Evolutionary conservation across 2,797 vertebrate genomes (phyloP).

Genomic region (Nasua narica): DNA sequence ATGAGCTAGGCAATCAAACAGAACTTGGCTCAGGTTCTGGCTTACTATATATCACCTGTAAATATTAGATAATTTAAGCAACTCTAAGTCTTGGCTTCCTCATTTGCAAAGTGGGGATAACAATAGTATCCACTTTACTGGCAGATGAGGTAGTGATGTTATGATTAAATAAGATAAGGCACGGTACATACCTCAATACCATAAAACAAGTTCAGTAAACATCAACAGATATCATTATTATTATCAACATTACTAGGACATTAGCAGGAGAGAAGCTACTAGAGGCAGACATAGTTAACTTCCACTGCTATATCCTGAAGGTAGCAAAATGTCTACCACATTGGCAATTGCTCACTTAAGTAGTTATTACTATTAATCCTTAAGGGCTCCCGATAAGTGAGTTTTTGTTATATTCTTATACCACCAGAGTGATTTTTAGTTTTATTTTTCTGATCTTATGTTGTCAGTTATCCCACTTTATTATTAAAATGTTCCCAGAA

Average conservation of each 20-base stretch:
- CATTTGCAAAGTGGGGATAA: neutral
- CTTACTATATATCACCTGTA: neutral
- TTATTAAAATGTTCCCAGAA: neutral
- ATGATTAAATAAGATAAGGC: neutral
- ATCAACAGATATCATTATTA: neutral
- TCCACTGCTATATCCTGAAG: neutral
- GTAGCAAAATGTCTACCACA: neutral
- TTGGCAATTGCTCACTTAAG: neutral
- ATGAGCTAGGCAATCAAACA: neutral
- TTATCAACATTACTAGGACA: neutral
- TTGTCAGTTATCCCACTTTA: neutral
- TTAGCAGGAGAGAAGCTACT: neutral
- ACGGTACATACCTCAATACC: neutral
- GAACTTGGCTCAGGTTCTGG: neutral
- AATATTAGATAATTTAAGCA: neutral
- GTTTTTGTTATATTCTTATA: neutral
- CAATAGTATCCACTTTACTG: neutral
- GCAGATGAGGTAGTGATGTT: neutral
- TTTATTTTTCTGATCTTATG: neutral
- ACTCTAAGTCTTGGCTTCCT: slow-evolving; percentile 2
- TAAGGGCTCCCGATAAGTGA: neutral
- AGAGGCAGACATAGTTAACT: neutral
- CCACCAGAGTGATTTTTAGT: neutral
- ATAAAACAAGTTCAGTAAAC: neutral
- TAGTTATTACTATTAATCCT: neutral